These are phyloP conservation scores for Thyatira batis DNA, from an alignment of 2,888 invertebrate genomes.

Conservation along the genomic window DNA sequence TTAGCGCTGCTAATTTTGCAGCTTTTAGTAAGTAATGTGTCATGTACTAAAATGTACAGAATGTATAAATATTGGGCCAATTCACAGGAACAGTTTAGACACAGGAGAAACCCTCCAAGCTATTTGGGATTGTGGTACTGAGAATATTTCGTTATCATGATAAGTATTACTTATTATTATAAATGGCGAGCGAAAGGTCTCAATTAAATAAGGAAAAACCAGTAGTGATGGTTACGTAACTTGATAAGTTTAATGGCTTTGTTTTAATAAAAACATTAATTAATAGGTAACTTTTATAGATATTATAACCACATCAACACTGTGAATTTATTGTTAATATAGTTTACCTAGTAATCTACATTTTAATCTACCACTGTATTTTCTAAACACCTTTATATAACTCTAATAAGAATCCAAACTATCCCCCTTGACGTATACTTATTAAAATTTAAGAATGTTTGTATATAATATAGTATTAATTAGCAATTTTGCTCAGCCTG, in stretches of 20 bases:
- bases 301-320: slow-evolving; percentile 59
- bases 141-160: too few relatives aligned
- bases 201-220: background rate
- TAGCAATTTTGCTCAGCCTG: background rate
- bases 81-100: too few relatives aligned
- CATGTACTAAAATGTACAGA: too few relatives aligned
- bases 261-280: background rate
- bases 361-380: slow-evolving; percentile 17
- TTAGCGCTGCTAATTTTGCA: too few relatives aligned
- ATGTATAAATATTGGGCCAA: too few relatives aligned
- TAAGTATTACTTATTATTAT: background rate
- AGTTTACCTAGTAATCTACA: slow-evolving; percentile 10
- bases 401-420: slow-evolving; percentile 18
- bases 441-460: background rate
- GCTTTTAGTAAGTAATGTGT: too few relatives aligned
- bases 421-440: slow-evolving; percentile 2
- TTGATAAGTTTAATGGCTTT: background rate
- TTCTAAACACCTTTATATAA: too few relatives aligned
- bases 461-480: background rate
- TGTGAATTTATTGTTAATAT: slow-evolving; percentile 53
- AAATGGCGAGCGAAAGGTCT: background rate
- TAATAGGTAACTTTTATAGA: background rate
- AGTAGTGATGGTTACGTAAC: background rate
- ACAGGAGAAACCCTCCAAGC: too few relatives aligned
- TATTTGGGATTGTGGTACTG: too few relatives aligned